phyloP scores from a whole-genome alignment of 2,797 vertebrate species.

The Clangula hyemalis region DNA sequence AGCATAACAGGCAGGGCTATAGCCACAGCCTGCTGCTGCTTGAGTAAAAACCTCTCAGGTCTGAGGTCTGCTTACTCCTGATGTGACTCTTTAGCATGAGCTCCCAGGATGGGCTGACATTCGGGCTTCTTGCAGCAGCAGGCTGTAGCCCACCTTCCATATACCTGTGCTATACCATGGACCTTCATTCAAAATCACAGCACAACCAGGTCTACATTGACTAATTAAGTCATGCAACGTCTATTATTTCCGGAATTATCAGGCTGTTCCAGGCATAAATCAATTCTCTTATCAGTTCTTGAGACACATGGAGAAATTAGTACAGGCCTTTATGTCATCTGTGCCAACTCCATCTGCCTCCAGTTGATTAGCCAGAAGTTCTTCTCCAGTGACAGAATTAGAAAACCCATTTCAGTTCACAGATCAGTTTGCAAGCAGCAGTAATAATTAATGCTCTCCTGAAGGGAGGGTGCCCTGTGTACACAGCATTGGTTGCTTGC shows the following conservation, averaged over 20 bases:
- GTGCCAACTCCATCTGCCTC: not conserved
- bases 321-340: not conserved
- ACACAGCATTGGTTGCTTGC: not conserved
- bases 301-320: not conserved
- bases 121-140: not conserved
- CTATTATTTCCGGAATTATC: not conserved
- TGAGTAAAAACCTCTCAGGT: not conserved
- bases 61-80: not conserved
- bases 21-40: not conserved
- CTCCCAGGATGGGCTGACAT: not conserved
- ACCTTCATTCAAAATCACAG: not conserved
- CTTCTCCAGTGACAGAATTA: not conserved
- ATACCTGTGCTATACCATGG: accelerated
- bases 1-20: not conserved
- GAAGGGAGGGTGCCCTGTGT: not conserved
- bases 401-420: constrained; percentile 12
- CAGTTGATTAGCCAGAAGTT: constrained; percentile 8
- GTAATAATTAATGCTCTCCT: constrained; percentile 13
- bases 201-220: not conserved
- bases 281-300: not conserved
- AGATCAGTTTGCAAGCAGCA: not conserved
- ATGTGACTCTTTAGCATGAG: not conserved
- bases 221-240: not conserved
- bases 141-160: not conserved
- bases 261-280: not conserved